Conservation (phyloP, 2,888 invertebrate genomes). For the Scaptomyza tumidula region DNA sequence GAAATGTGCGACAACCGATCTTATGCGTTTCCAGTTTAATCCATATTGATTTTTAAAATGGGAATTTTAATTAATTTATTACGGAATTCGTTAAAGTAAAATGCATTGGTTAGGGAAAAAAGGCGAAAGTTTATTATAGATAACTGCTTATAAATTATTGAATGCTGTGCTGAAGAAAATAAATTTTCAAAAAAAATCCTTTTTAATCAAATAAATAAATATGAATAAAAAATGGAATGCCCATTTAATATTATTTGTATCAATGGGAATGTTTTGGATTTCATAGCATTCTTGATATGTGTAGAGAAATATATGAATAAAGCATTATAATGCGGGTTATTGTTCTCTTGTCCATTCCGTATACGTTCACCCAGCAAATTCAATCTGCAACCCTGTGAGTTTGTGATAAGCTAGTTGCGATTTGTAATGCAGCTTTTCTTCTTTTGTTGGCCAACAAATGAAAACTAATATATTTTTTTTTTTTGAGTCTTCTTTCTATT, state of each 20-base stretch:
- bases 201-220: too few species aligned
- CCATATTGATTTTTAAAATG: constrained; percentile 60
- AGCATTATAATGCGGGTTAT: not conserved
- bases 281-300: not conserved
- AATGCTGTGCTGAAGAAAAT: not conserved
- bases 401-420: not conserved
- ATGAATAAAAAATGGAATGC: not conserved
- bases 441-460: constrained; percentile 7
- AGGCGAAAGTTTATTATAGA: not conserved
- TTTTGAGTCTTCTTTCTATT: not conserved
- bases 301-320: not conserved
- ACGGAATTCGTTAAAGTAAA: constrained; percentile 12
- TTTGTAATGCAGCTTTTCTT: constrained; percentile 7
- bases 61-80: constrained; percentile 32
- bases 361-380: constrained; percentile 9
- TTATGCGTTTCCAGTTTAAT: constrained; percentile 40
- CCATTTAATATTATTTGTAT: not conserved
- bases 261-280: not conserved
- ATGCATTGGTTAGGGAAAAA: not conserved
- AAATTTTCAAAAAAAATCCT: not conserved
- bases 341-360: constrained; percentile 20
- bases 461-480: constrained; percentile 18
- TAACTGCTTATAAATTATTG: not conserved
- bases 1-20: constrained; percentile 10
- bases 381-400: constrained; percentile 1